Evolutionary conservation across 2,888 invertebrate species (phyloP), one percentile per base, ranked within the genome.

Genomic region (Lepetodrilus schrolli): DNA sequence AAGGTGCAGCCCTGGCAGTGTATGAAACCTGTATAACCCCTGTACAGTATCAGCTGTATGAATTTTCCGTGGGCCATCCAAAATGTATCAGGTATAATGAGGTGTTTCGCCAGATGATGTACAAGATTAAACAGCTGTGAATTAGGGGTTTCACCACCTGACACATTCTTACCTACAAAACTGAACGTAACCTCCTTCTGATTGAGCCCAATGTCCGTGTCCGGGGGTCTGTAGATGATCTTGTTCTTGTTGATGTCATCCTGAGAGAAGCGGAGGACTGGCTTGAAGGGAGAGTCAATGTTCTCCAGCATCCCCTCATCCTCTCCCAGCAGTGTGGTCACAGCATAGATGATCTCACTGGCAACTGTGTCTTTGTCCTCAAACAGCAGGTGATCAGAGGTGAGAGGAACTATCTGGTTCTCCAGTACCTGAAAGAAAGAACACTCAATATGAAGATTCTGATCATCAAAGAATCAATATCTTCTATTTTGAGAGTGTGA

Each of bases 201-300:
- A 2, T 77, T 65, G 10, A 74, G 72, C 2, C 87, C 88, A 7
- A 87, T 77, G 17, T 87, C 86, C 26, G 72, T 51, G 1, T 77
- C 70, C 5, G 88, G 88, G 1, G 88, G 86, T 70, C 88, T 76
- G 81, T 88, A 90, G 13, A 86, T 78, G 26, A 90, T 84, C 38
- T 78, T 78, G 66, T 87, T 86, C 21, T 86, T 82, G 77, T 88
- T 85, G 36, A 90, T 81, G 76, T 90, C 89, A 23, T 83, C 86
- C 79, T 86, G 87, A 4, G 86, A 87, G 73, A 89, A 88, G n/a
- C 75, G 76, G 26, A 73, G 70, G n/a, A 87, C 78, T 1, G 82
- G 80, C 26, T 78, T 76, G 74, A 83, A 84, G 2, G 87, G 87
- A 20, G 76, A 76, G 43, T 84, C 83, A 0, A 84, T 76, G 71